Evolutionary conservation across 1,140 invertebrate genomes (phyloP).

Genomic region (Phthorimaea operculella): DNA sequence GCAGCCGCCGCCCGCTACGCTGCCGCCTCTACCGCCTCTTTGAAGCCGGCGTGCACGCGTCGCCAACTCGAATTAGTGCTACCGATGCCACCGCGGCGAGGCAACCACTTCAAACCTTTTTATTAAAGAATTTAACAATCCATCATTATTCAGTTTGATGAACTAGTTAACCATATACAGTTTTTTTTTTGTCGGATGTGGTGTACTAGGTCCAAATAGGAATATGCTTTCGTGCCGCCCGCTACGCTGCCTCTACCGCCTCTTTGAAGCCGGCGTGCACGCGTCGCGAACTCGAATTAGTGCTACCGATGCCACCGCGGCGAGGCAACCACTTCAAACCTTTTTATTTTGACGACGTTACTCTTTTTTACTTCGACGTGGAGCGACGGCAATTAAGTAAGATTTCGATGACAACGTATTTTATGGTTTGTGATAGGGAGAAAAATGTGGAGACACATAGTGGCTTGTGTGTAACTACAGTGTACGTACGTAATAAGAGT

Average conservation of each 20-base stretch:
- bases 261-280: slow-evolving; percentile 22
- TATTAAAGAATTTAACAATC: no score
- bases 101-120: no score
- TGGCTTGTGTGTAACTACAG: no score
- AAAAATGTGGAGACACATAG: no score
- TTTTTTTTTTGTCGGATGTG: no score
- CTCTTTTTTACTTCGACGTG: neutral
- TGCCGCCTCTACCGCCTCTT: neutral
- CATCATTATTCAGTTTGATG: no score
- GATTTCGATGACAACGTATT: no score
- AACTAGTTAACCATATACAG: no score
- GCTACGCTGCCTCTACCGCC: neutral
- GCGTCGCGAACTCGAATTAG: slow-evolving; percentile 34
- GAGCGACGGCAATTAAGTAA: neutral
- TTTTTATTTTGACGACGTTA: neutral
- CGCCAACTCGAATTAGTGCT: slow-evolving; percentile 36
- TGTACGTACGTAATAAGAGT: no score
- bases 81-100: slow-evolving; percentile 14
- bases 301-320: slow-evolving; percentile 18
- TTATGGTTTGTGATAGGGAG: no score
- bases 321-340: neutral
- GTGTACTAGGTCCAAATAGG: no score
- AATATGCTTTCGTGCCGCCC: no score
- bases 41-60: slow-evolving; percentile 24
- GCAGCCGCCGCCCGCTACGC: neutral